phyloP scores from a whole-genome alignment of 2,113 vertebrate species.

The Myxocyprinus asiaticus region DNA sequence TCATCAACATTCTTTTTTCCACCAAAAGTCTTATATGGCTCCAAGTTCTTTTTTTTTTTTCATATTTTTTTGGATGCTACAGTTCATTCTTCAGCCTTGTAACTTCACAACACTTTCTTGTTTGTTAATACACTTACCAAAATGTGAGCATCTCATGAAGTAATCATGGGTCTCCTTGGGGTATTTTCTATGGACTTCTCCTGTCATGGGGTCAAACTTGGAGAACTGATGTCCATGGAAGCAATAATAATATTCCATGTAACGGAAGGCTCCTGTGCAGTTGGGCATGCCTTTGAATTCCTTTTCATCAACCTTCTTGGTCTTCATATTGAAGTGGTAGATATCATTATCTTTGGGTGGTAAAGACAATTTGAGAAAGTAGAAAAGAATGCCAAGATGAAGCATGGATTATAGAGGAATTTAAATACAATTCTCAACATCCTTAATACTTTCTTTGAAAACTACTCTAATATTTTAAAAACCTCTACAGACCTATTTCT shows the following conservation, averaged over 20 bases:
- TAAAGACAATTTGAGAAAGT: background rate
- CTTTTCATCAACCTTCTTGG: constrained; percentile 66
- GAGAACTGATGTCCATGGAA: constrained; percentile 79
- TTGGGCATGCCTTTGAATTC: constrained; percentile 68
- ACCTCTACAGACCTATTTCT: background rate
- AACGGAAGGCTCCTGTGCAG: constrained; percentile 76
- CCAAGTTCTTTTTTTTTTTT: background rate
- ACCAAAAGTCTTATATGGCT: background rate
- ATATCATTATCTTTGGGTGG: constrained; percentile 55
- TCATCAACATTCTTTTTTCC: constrained; percentile 46
- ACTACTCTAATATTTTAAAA: background rate
- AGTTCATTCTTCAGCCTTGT: background rate
- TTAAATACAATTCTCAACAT: background rate
- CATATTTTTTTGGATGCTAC: background rate
- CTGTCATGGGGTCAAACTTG: constrained; percentile 79
- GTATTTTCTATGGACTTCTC: constrained; percentile 68
- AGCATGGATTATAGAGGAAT: background rate
- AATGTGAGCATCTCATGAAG: constrained; percentile 80
- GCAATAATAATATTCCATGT: constrained; percentile 81
- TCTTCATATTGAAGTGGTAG: constrained; percentile 71
- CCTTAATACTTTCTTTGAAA: background rate
- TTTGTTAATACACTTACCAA: constrained; percentile 69
- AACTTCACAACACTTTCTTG: background rate
- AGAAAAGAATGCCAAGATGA: background rate
- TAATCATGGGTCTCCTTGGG: constrained; percentile 79